Base-by-base conservation (phyloP, 2,797 vertebrate species). In the Alca torda region DNA sequence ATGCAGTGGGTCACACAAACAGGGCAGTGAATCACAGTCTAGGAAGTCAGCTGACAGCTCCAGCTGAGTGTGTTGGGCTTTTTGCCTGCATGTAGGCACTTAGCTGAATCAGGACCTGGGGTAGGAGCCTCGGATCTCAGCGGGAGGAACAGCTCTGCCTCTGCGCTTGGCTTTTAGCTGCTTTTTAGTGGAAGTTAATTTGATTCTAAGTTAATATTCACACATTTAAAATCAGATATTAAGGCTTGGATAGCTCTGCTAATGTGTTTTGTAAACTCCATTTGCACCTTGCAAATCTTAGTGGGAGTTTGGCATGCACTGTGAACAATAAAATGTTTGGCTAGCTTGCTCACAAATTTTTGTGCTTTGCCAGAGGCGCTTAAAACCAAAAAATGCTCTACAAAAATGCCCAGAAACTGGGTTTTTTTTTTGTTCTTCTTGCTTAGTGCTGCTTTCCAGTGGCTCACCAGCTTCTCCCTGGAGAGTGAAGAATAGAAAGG, bases 271-370 rank as follows among this genome's bases (percentile, higher is more conserved):
- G 65, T 82, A 96, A 95, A 86, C 76, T 84, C 67, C 79, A 87
- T 94, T 96, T 95, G 26, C 92, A 95, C 93, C 81, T 96, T 96
- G 75, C 89, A 94, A 96, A 94, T 95, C 95, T 87, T 93, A 37
- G 72, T 91, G 78, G 72, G 95, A 93, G 68, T 87, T 92, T 21
- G 51, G 69, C 12, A 2, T 90, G 94, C 67, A 54, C 76, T 84
- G 63, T 87, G 77, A 94, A 43, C 51, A 88, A 70, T 61, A 64
- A 95, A 78, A 61, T 48, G 2, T 61, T 96, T 90, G 93, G n/a
- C 61, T 72, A 75, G 33, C 48, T 90, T 75, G 73, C 70, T 91
- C 54, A 63, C 3, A 19, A 61, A 28, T 59, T 83, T 79, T 74
- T 68, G 13, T 72, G 45, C 50, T 87, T 92, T 94, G 84, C 64